Percentiles rank a stretch among this genome's conserved stretches.
phyloP scores from a whole-genome alignment of 1,140 invertebrate genomes.

The Trichonephila clavipes region DNA sequence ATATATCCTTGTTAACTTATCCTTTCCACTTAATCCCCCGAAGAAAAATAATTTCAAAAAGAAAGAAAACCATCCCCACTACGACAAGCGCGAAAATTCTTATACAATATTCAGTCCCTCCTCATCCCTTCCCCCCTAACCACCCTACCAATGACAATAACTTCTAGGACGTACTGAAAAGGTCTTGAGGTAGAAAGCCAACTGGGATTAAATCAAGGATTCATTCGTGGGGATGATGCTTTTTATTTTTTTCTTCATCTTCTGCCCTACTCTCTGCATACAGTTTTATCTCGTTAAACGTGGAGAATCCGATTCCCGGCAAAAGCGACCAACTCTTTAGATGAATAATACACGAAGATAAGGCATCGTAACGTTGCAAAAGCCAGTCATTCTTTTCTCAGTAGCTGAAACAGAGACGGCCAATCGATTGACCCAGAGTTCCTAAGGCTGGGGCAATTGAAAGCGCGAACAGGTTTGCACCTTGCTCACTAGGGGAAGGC shows the following conservation, averaged over 20 bases:
- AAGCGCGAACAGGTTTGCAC: slow-evolving; percentile 54
- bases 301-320: slow-evolving; percentile 24
- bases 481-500: slow-evolving; percentile 7
- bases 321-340: slow-evolving; percentile 9
- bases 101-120: slow-evolving; percentile 11
- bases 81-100: not conserved
- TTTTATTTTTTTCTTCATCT: not conserved
- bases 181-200: slow-evolving; percentile 42
- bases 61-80: not conserved
- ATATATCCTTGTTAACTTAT: not conserved
- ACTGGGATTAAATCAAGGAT: slow-evolving; percentile 62
- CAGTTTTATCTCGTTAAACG: slow-evolving; percentile 60
- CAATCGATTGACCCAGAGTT: not conserved
- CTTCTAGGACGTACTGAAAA: slow-evolving; percentile 9
- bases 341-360: slow-evolving; percentile 65
- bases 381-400: slow-evolving; percentile 1
- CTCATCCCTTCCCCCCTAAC: not conserved
- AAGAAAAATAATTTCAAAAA: slow-evolving; percentile 13
- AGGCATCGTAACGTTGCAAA: slow-evolving; percentile 1
- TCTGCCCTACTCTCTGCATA: slow-evolving; percentile 19
- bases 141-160: slow-evolving; percentile 43
- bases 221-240: slow-evolving; percentile 14
- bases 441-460: slow-evolving; percentile 45
- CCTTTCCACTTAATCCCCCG: not conserved
- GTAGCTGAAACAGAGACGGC: not conserved